Conservation (phyloP, 2,113 vertebrate species). For the Cryptotis parvus region DNA sequence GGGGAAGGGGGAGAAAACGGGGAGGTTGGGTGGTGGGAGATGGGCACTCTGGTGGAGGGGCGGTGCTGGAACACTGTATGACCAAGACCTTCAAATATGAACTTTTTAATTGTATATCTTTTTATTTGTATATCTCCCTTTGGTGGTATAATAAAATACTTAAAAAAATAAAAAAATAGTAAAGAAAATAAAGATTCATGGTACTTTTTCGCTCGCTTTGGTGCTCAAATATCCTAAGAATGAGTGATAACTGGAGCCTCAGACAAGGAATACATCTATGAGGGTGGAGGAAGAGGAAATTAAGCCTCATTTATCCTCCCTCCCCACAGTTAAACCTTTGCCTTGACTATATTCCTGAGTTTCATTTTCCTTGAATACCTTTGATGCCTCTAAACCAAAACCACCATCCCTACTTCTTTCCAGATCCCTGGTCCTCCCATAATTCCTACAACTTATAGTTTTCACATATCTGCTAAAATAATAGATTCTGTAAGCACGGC, state of each 20-base stretch:
- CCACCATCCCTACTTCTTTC: constrained; percentile 35
- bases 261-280: background rate
- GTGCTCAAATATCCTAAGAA: background rate
- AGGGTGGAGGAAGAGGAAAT: background rate
- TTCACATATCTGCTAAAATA: background rate
- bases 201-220: background rate
- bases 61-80: no score
- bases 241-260: background rate
- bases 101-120: no score
- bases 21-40: no score
- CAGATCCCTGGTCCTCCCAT: background rate
- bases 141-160: no score
- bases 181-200: no score
- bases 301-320: background rate
- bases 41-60: no score
- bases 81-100: no score
- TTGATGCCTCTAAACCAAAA: constrained; percentile 46
- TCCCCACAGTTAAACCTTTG: constrained; percentile 46
- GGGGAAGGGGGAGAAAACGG: no score
- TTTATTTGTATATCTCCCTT: no score
- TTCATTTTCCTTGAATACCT: constrained; percentile 50
- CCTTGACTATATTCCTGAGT: constrained; percentile 50
- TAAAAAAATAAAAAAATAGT: no score
- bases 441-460: background rate
- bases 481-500: no score